These are phyloP conservation scores for Chitala chitala DNA, from an alignment of 2,113 vertebrate species.

Conservation along the genomic window DNA sequence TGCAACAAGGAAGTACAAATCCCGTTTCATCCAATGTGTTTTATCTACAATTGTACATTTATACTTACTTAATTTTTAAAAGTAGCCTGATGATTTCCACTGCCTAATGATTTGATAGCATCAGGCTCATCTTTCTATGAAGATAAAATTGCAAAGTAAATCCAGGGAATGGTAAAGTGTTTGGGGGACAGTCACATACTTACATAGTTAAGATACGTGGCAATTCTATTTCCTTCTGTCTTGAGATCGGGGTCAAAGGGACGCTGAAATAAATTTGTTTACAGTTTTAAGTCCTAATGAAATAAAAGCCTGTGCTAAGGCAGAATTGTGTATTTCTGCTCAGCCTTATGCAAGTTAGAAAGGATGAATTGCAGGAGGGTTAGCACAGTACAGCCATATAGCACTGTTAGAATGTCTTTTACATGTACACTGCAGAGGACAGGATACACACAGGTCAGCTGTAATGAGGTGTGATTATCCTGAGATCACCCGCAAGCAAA, in stretches of 20 bases:
- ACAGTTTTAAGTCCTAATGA: slow-evolving; percentile 69
- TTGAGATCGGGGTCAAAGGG: slow-evolving; percentile 93
- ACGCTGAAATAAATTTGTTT: slow-evolving; percentile 89
- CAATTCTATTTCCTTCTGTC: slow-evolving; percentile 97
- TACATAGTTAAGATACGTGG: slow-evolving; percentile 99
- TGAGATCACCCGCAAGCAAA: too few relatives aligned
- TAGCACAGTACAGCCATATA: too few relatives aligned
- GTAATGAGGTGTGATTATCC: too few relatives aligned
- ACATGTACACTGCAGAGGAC: too few relatives aligned
- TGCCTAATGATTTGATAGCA: slow-evolving; percentile 99
- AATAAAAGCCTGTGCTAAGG: neutral
- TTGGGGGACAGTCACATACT: slow-evolving; percentile 66
- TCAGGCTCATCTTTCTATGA: slow-evolving; percentile 96
- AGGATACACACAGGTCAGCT: too few relatives aligned
- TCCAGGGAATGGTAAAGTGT: slow-evolving; percentile 50
- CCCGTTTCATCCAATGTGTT: neutral
- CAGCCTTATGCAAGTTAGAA: neutral
- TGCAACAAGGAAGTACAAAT: neutral
- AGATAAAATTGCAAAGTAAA: slow-evolving; percentile 84
- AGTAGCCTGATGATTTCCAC: slow-evolving; percentile 97
- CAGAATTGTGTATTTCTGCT: neutral
- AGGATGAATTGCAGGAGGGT: too few relatives aligned
- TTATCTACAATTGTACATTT: slow-evolving; percentile 31
- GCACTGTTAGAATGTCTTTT: too few relatives aligned
- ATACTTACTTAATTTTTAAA: slow-evolving; percentile 99